A percentile compares a stretch with the other conserved stretches of the same genome.
phyloP scores from a whole-genome alignment of 2,888 invertebrate species.

The Phytoseiulus persimilis region DNA sequence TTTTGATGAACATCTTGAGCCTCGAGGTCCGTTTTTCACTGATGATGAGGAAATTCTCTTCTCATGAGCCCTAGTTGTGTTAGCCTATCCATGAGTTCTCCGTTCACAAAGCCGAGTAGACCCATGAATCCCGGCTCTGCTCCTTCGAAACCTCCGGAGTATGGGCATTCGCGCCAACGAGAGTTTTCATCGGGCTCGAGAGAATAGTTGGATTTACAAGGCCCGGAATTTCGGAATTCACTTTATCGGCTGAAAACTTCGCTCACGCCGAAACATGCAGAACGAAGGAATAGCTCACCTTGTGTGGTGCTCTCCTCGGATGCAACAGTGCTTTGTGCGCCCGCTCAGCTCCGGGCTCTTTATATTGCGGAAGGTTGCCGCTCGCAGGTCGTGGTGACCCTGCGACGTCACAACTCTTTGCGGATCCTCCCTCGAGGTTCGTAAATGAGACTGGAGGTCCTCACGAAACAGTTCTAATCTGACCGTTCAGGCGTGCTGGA shows the following conservation, averaged over 20 bases:
- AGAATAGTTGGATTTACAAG: too few relatives aligned
- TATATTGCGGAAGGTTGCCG: constrained; percentile 27
- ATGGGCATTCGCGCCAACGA: too few relatives aligned
- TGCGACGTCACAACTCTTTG: constrained; percentile 14
- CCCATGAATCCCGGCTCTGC: too few relatives aligned
- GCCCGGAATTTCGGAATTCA: background rate
- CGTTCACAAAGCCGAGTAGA: too few relatives aligned
- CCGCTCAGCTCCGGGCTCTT: background rate
- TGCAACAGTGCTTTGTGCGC: background rate
- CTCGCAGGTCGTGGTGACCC: constrained; percentile 34
- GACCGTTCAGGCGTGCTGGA: background rate
- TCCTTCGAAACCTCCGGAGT: too few relatives aligned
- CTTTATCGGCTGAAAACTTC: too few relatives aligned
- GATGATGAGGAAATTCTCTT: background rate
- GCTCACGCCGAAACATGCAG: background rate
- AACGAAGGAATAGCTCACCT: background rate
- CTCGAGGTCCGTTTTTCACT: background rate
- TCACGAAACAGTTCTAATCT: background rate
- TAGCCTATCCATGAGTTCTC: too few relatives aligned
- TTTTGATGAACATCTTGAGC: background rate
- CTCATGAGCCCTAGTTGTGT: background rate
- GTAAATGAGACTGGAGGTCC: background rate
- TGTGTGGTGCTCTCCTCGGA: background rate
- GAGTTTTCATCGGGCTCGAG: too few relatives aligned
- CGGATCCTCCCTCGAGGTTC: constrained; percentile 5